phyloP scores from a whole-genome alignment of 53 echinoderm and acorn worm genomes.

The Patiria pectinifera region DNA sequence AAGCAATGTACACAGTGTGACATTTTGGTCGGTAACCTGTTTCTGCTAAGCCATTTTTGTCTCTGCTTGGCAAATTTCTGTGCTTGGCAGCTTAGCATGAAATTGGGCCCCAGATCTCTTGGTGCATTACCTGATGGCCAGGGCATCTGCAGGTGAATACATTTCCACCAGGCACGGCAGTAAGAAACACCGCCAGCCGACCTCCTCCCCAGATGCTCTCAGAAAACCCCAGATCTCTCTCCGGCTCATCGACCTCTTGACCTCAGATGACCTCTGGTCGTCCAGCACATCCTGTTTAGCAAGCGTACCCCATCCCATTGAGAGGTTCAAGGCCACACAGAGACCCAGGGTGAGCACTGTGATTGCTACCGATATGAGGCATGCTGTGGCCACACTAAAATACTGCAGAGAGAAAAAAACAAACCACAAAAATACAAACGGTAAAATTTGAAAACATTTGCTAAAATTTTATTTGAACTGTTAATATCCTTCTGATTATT shows the following conservation, averaged over 20 bases:
- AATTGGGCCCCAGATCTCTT: too few relatives aligned
- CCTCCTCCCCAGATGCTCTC: slow-evolving; percentile 53
- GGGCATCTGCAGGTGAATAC: slow-evolving; percentile 15
- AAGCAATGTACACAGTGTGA: too few relatives aligned
- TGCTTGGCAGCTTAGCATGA: too few relatives aligned
- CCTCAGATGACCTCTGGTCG: slow-evolving; percentile 7
- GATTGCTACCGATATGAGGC: slow-evolving; percentile 22
- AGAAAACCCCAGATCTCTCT: slow-evolving; percentile 27
- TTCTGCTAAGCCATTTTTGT: too few relatives aligned
- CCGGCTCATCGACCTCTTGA: neutral
- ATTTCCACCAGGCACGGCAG: slow-evolving; percentile 38
- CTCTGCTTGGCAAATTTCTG: too few relatives aligned
- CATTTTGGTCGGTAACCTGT: too few relatives aligned
- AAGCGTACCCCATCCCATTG: slow-evolving; percentile 33
- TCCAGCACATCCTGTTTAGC: neutral
- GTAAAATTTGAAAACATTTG: too few relatives aligned
- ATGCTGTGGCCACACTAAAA: slow-evolving; percentile 11
- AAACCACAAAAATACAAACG: too few relatives aligned
- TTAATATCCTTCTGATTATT: too few relatives aligned
- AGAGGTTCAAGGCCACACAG: slow-evolving; percentile 25
- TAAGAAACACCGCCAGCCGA: slow-evolving; percentile 55
- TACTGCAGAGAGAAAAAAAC: neutral
- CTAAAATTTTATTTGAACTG: too few relatives aligned
- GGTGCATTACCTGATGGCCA: slow-evolving; percentile 21
- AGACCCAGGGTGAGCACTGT: neutral